Evolutionary conservation across 1,140 invertebrate species (phyloP), one percentile per base, ranked within the genome.

Genomic region (Brachionus koreanus): DNA sequence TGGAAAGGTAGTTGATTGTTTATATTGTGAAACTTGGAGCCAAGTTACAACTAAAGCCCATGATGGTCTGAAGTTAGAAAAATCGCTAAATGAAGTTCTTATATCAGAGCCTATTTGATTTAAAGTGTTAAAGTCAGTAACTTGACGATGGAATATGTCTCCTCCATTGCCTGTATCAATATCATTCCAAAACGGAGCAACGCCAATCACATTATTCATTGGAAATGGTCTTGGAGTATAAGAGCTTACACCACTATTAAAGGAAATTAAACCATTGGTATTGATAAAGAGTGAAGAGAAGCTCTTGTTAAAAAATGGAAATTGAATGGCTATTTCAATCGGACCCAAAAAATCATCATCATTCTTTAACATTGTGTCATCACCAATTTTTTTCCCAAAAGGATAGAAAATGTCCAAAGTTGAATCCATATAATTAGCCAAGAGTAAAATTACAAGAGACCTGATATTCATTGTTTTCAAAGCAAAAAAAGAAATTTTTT

Each of bases 11-110:
- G 0, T 52, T 5, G 72, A 16, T 49, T 13, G 42, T 13, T 13
- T 7, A 39, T 37, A 49, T 29, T 25, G 42, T 52, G 72, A 19
- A 7, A 77, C 74, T 39, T 57, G 12, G 1, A 19, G 61, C 74
- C 74, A 77, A 39, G 74, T 77, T 7, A 35, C 74, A 57, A 57
- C 25, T 35, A 57, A 77, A 57, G 74, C 74, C 74, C 74, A 77
- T 39, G 19, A 35, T 33, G 49, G 13, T 16, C 46, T 57, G 35
- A 37, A 57, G 19, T n/a, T 57, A 10, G 7, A 0, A 39, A 77
- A 57, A 16, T 0, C 7, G 37, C 7, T 29, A 39, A 61, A 57
- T 57, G 46, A 29, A 7, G 9, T 61, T 57, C 29, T 29, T 37
- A 77, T 57, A 9, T 57, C 49, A 39, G 29, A 37, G 9, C 25